Conservation (phyloP, 2,113 vertebrate genomes). For the Elachura formosa region DNA sequence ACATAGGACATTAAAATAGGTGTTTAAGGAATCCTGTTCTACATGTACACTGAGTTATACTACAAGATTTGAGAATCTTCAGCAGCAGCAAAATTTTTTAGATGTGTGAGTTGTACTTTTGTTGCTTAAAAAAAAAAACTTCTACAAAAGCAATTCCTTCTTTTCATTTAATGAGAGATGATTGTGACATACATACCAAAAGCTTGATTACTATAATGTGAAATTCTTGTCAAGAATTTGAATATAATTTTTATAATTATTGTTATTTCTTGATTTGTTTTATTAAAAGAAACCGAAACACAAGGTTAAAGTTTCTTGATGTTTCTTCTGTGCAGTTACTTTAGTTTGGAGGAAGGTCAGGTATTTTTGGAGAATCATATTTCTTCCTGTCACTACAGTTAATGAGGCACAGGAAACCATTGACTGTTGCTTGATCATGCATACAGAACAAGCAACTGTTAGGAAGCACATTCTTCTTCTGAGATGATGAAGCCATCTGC, state of each 20-base stretch:
- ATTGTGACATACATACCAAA: not conserved
- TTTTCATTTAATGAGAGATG: not conserved
- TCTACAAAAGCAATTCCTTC: not conserved
- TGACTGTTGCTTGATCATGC: constrained; percentile 80
- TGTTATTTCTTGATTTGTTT: not conserved
- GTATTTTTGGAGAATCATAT: constrained; percentile 70
- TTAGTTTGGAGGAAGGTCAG: constrained; percentile 69
- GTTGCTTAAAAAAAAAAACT: not conserved
- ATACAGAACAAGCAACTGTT: constrained; percentile 75
- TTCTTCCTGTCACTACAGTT: constrained; percentile 80
- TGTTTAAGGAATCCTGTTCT: not conserved
- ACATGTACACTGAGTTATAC: not conserved
- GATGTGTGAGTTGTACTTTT: not conserved
- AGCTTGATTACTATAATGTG: not conserved
- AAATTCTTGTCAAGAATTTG: not conserved
- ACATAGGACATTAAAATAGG: not conserved
- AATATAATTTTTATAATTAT: not conserved
- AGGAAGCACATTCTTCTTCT: constrained; percentile 64
- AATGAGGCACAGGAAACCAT: constrained; percentile 84
- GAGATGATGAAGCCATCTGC: constrained; percentile 68
- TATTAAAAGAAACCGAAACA: not conserved
- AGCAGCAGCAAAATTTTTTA: not conserved
- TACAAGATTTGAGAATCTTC: not conserved
- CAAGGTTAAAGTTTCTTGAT: constrained; percentile 22
- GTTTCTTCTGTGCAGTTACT: constrained; percentile 56